Percentiles rank a stretch among this genome's conserved stretches.
Conservation (phyloP, 2,797 vertebrate genomes). For the Ciconia nigra region DNA sequence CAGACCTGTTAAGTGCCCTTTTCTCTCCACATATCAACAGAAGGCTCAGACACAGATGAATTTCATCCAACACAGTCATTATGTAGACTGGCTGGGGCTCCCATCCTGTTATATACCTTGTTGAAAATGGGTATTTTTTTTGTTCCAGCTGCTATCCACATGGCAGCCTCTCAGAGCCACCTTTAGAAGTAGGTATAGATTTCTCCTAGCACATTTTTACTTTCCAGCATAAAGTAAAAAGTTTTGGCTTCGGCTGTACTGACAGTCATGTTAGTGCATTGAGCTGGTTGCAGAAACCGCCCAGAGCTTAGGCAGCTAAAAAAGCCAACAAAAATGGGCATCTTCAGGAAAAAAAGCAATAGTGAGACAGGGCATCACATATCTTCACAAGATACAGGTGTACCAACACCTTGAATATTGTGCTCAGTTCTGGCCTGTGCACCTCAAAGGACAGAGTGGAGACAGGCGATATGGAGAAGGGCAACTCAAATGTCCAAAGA, state of each 20-base stretch:
- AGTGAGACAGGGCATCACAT: not conserved
- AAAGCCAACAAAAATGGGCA: not conserved
- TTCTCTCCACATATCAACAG: not conserved
- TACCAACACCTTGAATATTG: not conserved
- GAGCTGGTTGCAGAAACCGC: not conserved
- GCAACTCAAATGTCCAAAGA: not conserved
- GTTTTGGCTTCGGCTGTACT: not conserved
- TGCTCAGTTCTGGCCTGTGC: not conserved
- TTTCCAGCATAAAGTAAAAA: not conserved
- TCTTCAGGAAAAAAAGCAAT: not conserved
- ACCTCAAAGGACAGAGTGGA: not conserved
- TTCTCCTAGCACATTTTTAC: not conserved
- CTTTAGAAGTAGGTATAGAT: not conserved
- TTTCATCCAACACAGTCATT: not conserved
- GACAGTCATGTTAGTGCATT: not conserved
- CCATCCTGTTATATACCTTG: not conserved
- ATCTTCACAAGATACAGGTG: not conserved
- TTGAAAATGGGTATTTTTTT: not conserved
- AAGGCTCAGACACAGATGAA: not conserved
- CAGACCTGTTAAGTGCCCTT: not conserved
- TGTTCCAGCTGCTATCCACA: not conserved
- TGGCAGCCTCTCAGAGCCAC: not conserved
- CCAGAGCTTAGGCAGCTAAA: not conserved
- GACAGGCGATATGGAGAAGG: rapidly evolving
- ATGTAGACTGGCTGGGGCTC: not conserved